phyloP scores from a whole-genome alignment of 2,797 vertebrate species.

The Alauda arvensis region DNA sequence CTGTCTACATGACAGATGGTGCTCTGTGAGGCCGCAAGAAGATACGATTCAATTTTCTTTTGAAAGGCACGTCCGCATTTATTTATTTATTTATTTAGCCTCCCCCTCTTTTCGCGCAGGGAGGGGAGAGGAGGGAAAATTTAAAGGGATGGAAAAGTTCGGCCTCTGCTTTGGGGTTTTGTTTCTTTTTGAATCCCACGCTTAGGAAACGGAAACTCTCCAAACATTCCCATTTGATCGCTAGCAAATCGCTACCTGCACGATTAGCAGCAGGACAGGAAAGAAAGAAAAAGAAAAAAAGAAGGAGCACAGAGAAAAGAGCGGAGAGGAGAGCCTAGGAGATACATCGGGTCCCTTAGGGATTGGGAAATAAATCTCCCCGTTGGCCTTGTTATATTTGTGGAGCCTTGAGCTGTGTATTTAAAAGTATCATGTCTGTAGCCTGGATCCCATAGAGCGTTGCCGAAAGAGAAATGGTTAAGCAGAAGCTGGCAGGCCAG shows the following conservation, averaged over 20 bases:
- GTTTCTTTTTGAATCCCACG: neutral
- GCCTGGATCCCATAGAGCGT: neutral
- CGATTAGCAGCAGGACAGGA: neutral
- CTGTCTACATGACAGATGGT: conserved; percentile 76
- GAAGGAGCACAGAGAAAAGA: neutral
- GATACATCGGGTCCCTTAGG: neutral
- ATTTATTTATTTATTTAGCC: conserved; percentile 49
- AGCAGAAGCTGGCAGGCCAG: neutral
- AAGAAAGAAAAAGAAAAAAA: neutral
- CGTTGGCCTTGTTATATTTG: neutral
- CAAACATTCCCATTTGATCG: neutral
- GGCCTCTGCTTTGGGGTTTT: neutral
- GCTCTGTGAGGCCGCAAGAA: conserved; percentile 60
- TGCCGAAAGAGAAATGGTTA: neutral
- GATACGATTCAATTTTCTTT: conserved; percentile 55
- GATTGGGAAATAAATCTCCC: neutral
- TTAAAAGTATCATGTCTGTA: neutral
- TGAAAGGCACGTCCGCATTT: conserved; percentile 50
- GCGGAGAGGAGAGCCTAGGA: neutral
- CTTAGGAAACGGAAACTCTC: neutral
- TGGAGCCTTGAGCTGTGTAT: neutral
- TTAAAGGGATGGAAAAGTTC: conserved; percentile 44
- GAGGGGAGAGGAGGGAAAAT: conserved; percentile 47
- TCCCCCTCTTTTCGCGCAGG: neutral
- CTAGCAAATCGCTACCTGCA: neutral